Evolutionary conservation across 2,797 vertebrate species (phyloP), one percentile per base, ranked within the genome.

Genomic region (Myoxocephalus aenaeus): DNA sequence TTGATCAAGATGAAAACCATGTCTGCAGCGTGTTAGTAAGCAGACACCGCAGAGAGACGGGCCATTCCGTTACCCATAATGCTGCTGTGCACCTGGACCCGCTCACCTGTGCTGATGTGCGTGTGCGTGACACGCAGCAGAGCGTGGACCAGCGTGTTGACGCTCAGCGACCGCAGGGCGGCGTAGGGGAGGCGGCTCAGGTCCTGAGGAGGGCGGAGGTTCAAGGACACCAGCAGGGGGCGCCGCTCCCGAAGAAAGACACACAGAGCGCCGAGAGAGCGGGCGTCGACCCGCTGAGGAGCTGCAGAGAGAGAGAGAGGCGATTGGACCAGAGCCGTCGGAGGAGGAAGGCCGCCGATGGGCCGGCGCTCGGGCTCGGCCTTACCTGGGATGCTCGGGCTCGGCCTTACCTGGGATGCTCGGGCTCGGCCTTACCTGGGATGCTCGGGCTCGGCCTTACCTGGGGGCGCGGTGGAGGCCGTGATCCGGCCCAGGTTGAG

Each of bases 401-500:
- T 6, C 1, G n/a, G n/a, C n/a, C n/a, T n/a, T n/a, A n/a, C n/a
- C n/a, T n/a, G n/a, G n/a, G n/a, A n/a, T n/a, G n/a, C n/a, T n/a
- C n/a, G n/a, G n/a, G n/a, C n/a, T n/a, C n/a, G n/a, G 59, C 7
- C 0, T 3, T 68, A 95, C 95, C 94, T 91, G 85, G 63, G 1
- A n/a, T n/a, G n/a, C n/a, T n/a, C n/a, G n/a, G n/a, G n/a, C n/a
- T n/a, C n/a, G 82, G 88, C 1, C 0, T 3, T 68, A 95, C 95
- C 94, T 91, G 85, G 63, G 1, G 82, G 88, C 1, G 73, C 71
- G 59, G 27, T 75, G 64, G 95, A 75, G 59, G 71, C 73, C 4
- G 70, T 88, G 92, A 89, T 70, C 88, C 90, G 93, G 34, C 98
- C 98, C 86, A 99, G 83, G 92, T 97, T 97, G 54, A 98, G 79